Percentiles rank a stretch among this genome's conserved stretches.
Evolutionary conservation across 2,888 invertebrate species (phyloP).

Genomic region (Eustalomyia histrio): DNA sequence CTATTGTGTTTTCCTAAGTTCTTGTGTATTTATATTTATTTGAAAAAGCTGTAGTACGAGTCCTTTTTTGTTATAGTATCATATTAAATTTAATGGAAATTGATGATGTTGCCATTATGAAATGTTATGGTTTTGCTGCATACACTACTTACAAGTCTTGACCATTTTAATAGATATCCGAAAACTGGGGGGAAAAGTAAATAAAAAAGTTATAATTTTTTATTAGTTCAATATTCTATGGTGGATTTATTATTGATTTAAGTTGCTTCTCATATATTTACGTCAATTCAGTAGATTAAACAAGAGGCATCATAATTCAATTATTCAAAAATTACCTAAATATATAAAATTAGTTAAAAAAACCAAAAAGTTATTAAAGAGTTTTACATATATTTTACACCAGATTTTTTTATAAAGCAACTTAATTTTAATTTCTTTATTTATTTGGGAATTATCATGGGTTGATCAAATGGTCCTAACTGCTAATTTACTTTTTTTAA

Average conservation of each 20-base stretch:
- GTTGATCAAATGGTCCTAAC: too few species aligned
- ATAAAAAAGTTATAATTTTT: constrained; percentile 50
- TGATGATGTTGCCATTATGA: constrained; percentile 77
- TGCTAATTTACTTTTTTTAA: too few species aligned
- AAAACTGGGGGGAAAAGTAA: not conserved
- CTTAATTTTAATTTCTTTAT: too few species aligned
- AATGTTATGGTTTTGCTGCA: constrained; percentile 68
- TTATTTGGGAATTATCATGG: too few species aligned
- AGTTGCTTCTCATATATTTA: constrained; percentile 34
- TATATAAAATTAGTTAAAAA: too few species aligned
- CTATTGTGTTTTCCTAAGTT: not conserved
- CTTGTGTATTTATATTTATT: constrained; percentile 10
- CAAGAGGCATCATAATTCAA: too few species aligned
- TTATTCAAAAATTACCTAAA: too few species aligned
- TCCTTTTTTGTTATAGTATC: constrained; percentile 54
- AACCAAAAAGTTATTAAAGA: too few species aligned
- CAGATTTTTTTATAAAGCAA: too few species aligned
- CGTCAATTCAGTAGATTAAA: not conserved
- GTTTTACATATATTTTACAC: too few species aligned
- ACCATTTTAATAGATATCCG: constrained; percentile 3
- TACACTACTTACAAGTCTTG: constrained; percentile 11
- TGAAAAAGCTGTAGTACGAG: constrained; percentile 22
- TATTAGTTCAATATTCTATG: constrained; percentile 51
- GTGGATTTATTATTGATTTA: constrained; percentile 53
- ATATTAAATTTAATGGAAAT: constrained; percentile 79